A percentile compares a stretch with the other conserved stretches of the same genome.
These are phyloP conservation scores for Troglohyphantes excavatus DNA, from an alignment of 2,888 invertebrate species.

Conservation along the genomic window DNA sequence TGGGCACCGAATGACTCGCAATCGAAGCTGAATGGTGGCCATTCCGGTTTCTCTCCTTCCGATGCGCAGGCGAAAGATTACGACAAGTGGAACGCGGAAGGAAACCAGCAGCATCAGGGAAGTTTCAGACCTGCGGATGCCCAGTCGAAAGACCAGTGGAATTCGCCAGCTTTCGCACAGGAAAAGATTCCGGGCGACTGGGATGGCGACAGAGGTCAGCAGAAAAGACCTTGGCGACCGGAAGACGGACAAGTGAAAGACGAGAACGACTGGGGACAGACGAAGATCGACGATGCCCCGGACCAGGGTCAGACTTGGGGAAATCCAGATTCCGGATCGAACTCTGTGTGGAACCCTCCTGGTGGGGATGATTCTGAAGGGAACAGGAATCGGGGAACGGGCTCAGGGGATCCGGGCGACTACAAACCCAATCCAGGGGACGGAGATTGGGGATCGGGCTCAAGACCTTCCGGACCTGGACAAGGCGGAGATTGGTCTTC, in stretches of 20 bases:
- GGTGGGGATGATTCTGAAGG: neutral
- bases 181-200: conserved; percentile 6
- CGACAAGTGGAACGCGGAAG: neutral
- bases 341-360: neutral
- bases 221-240: conserved; percentile 20
- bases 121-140: conserved; percentile 37
- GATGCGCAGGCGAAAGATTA: conserved; percentile 40
- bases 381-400: neutral
- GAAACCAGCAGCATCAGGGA: neutral
- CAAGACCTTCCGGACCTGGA: neutral
- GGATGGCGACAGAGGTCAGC: neutral
- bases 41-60: neutral
- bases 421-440: neutral
- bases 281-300: neutral
- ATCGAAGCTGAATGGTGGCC: conserved; percentile 1
- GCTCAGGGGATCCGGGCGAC: neutral
- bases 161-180: neutral
- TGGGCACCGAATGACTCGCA: conserved; percentile 17
- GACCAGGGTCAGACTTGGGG: neutral
- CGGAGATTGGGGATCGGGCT: neutral
- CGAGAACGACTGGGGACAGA: conserved; percentile 20
- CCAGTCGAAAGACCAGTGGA: conserved; percentile 36
- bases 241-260: conserved; percentile 41
- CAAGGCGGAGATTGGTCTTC: neutral
- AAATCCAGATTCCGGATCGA: neutral